These are phyloP conservation scores for Carlito syrichta DNA, from an alignment of 2,113 vertebrate genomes.

Conservation along the genomic window DNA sequence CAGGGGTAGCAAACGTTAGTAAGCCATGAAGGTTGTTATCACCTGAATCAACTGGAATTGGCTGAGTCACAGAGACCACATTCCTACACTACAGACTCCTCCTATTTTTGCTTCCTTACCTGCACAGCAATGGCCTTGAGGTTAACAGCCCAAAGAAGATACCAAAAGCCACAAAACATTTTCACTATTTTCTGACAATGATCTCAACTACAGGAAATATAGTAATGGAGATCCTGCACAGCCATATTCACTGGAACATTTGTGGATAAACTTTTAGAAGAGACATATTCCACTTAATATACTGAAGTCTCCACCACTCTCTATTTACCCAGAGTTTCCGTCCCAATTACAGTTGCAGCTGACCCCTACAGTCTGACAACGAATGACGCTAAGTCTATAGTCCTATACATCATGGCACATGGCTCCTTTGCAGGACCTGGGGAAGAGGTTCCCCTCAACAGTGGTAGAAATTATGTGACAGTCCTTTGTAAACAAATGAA, in stretches of 20 bases:
- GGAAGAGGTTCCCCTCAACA: not conserved
- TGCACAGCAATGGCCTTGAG: not conserved
- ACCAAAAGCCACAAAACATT: not conserved
- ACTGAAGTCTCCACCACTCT: not conserved
- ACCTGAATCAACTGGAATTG: not conserved
- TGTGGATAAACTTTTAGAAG: not conserved
- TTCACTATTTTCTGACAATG: not conserved
- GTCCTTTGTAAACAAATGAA: not conserved
- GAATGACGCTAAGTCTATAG: not conserved
- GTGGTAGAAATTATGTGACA: not conserved
- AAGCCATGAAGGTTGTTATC: not conserved
- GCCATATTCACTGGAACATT: not conserved
- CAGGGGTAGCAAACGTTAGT: not conserved
- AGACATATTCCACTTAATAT: not conserved
- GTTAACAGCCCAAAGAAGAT: not conserved
- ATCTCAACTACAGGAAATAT: not conserved
- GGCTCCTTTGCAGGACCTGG: not conserved
- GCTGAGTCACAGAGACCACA: not conserved
- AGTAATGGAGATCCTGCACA: not conserved
- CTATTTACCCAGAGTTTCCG: not conserved
- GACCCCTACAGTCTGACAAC: not conserved
- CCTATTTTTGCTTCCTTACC: not conserved
- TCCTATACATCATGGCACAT: not conserved
- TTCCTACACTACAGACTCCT: not conserved
- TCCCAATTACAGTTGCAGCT: not conserved